phyloP scores from a whole-genome alignment of 2,888 invertebrate species.

The Cyclophora albipunctata region DNA sequence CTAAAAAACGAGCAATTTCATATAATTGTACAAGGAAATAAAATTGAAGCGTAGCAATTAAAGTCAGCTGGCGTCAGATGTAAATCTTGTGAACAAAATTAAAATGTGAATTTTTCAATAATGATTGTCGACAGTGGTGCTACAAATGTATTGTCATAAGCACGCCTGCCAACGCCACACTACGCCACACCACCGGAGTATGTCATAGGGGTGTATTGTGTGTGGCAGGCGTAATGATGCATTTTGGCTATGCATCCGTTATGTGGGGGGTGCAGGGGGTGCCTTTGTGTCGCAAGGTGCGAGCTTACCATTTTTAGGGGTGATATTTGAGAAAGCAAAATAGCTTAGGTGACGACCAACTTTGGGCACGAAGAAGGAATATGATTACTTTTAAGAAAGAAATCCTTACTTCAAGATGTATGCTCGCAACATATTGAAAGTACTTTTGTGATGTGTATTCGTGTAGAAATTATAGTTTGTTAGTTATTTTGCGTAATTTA shows the following conservation, averaged over 20 bases:
- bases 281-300: conserved; percentile 22
- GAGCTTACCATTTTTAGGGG: conserved; percentile 10
- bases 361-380: background rate
- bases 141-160: conserved; percentile 23
- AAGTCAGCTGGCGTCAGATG: background rate
- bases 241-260: conserved; percentile 43
- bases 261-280: conserved; percentile 19
- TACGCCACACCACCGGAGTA: background rate
- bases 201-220: conserved; percentile 31
- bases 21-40: no score
- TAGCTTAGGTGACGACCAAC: conserved; percentile 4
- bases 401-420: no score
- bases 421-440: no score
- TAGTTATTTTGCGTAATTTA: no score
- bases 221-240: conserved; percentile 47
- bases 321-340: conserved; percentile 3
- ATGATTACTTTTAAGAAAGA: background rate
- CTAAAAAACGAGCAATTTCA: no score
- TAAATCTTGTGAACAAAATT: conserved; percentile 4
- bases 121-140: conserved; percentile 12
- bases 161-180: conserved; percentile 10
- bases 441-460: no score
- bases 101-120: conserved; percentile 12
- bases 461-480: no score
- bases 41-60: no score